Evolutionary conservation across 2,797 vertebrate species (phyloP), one percentile per base, ranked within the genome.

Genomic region (Adrianichthys oophorus): DNA sequence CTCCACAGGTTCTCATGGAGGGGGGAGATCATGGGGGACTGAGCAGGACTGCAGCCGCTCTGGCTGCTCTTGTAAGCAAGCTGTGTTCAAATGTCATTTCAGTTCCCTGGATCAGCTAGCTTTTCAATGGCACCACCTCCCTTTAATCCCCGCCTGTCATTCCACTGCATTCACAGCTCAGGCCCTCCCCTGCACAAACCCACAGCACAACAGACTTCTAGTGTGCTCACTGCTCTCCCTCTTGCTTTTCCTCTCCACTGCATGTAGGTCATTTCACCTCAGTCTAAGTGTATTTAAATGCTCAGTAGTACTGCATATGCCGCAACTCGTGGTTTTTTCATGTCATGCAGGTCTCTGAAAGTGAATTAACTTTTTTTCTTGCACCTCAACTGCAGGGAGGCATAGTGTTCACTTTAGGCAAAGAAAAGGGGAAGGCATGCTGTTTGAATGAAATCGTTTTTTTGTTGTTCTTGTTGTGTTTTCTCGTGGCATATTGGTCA

Each of bases 131-230:
- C 82, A 83, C 78, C 86, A 87, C 85, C 86, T 86, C 76, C 83
- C 78, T 79, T 76, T 89, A 87, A 89, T 84, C 87, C 86, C 74
- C 76, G 84, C 78, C 86, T 87, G 83, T 86, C 85, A 88, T 81
- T 87, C 77, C 72, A n/a, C 59, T 59, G 80, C 79, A 80, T 88
- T 89, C 85, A 83, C 76, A 70, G 80, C 73, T 14, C 41, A 18
- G 66, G 72, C 67, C 79, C 79, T 71, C 73, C 75, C 67, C 58
- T 24, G 32, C 32, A 37, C 32, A 37, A 37, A 17, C 42, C 42
- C 42, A 17, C 44, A 60, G 68, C 50, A 58, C 65, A 75, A 81
- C 84, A 80, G 84, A 74, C 73, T 69, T 58, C 82, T 80, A 78
- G 72, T 83, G 73, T 74, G 42, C 66, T 74, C 76, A 32, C 72